A percentile compares a stretch with the other conserved stretches of the same genome.
phyloP scores from a whole-genome alignment of 2,113 vertebrate genomes.

The Neopipo cinnamomea region DNA sequence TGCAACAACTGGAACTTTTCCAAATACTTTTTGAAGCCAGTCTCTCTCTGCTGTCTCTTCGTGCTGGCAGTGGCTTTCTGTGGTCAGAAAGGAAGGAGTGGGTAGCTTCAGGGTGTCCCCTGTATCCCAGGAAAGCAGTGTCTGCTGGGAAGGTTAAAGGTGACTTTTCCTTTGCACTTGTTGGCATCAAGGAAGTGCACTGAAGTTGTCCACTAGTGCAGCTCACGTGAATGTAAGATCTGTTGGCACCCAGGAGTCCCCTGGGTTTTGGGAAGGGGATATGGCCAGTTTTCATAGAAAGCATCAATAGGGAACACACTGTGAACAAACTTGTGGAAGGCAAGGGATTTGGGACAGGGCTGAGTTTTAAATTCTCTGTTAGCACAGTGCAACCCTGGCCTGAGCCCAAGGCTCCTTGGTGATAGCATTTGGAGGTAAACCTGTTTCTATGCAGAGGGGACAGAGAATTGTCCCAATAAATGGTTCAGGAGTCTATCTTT shows the following conservation, averaged over 20 bases:
- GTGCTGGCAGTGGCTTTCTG: not conserved
- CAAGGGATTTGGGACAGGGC: not conserved
- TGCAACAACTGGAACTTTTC: not conserved
- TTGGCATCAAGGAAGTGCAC: not conserved
- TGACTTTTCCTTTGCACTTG: not conserved
- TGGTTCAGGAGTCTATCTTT: not conserved
- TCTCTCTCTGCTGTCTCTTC: not conserved
- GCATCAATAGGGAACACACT: not conserved
- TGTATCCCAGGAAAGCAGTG: accelerated
- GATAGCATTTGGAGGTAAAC: not conserved
- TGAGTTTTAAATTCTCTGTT: not conserved
- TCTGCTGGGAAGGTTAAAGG: not conserved
- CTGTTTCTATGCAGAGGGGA: not conserved
- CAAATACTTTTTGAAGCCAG: not conserved
- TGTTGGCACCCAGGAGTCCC: not conserved
- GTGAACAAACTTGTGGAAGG: not conserved
- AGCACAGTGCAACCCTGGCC: not conserved
- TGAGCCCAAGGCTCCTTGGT: not conserved
- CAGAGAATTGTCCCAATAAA: not conserved
- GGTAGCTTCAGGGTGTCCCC: not conserved
- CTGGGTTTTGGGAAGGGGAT: not conserved
- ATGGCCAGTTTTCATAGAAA: not conserved
- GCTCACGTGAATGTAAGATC: not conserved
- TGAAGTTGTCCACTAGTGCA: not conserved
- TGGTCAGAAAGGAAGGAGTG: not conserved